Percentiles rank a stretch among this genome's conserved stretches.
Evolutionary conservation across 2,888 invertebrate genomes (phyloP).

Genomic region (Incurvaria masculella): DNA sequence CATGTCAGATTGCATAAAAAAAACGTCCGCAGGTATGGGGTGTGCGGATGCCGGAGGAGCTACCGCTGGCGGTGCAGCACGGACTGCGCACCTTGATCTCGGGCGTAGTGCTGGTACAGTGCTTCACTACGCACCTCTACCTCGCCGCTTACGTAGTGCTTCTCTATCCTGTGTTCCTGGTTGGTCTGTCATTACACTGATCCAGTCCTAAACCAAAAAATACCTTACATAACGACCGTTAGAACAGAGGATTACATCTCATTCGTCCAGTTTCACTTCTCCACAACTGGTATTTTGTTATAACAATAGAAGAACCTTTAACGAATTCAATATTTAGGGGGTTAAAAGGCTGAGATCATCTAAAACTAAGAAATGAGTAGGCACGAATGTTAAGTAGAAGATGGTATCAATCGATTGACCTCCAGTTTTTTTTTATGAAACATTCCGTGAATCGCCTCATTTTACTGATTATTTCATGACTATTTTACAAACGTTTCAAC

Average conservation of each 20-base stretch:
- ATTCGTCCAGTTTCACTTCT: constrained; percentile 8
- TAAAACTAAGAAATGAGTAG: too few species aligned
- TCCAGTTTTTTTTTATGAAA: too few species aligned
- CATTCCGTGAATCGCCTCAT: too few species aligned
- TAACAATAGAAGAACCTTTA: too few species aligned
- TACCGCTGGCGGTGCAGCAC: constrained; percentile 39
- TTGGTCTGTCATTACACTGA: constrained; percentile 23
- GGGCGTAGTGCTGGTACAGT: constrained; percentile 49
- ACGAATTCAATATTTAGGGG: too few species aligned
- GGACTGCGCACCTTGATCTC: constrained; percentile 49
- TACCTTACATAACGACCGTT: neutral
- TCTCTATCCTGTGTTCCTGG: constrained; percentile 55
- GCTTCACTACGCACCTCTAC: constrained; percentile 55
- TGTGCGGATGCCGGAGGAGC: constrained; percentile 41
- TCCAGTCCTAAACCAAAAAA: too few species aligned
- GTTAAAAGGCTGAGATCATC: too few species aligned
- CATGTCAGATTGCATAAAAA: too few species aligned
- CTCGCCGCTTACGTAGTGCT: constrained; percentile 54
- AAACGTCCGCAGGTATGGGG: constrained; percentile 56
- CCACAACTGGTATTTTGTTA: neutral
- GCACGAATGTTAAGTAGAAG: too few species aligned
- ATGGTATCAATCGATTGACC: too few species aligned
- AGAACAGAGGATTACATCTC: neutral
- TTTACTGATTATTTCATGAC: too few species aligned
- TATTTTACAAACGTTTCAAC: too few species aligned